Conservation (phyloP, 2,113 vertebrate genomes). For the Tyto alba region DNA sequence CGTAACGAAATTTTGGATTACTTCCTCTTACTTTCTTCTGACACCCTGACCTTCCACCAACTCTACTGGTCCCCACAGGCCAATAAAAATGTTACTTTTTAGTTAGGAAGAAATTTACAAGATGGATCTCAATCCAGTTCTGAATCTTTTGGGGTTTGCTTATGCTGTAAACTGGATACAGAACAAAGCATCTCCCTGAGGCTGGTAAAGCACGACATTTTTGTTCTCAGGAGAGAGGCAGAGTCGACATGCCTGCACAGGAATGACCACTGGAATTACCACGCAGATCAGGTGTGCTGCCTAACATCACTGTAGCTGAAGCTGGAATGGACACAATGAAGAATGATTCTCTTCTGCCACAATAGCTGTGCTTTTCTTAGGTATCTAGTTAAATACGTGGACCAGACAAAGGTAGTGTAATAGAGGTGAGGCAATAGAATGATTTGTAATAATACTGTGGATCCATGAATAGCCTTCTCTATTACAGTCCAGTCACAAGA, state of each 20-base stretch:
- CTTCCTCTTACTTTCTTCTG: neutral
- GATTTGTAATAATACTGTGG: neutral
- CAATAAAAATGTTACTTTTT: neutral
- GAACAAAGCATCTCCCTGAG: neutral
- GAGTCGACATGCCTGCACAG: neutral
- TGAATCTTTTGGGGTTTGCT: neutral
- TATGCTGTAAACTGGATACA: neutral
- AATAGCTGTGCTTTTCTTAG: neutral
- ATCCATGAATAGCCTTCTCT: neutral
- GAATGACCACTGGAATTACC: neutral
- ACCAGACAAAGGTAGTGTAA: neutral
- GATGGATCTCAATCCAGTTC: neutral
- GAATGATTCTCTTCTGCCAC: neutral
- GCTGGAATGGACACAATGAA: neutral
- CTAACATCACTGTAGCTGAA: neutral
- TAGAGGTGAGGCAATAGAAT: neutral
- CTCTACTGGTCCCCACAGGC: accelerated
- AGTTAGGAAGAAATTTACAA: neutral
- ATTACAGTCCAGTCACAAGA: neutral
- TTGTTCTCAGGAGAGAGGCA: neutral
- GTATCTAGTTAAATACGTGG: neutral
- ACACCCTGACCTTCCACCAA: neutral
- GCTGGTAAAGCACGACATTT: neutral
- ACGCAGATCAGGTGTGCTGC: neutral
- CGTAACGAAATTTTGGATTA: neutral